Percentiles rank a stretch among this genome's conserved stretches.
Evolutionary conservation across 2,113 vertebrate genomes (phyloP).

Genomic region (Sinocyclocheilus rhinocerous): DNA sequence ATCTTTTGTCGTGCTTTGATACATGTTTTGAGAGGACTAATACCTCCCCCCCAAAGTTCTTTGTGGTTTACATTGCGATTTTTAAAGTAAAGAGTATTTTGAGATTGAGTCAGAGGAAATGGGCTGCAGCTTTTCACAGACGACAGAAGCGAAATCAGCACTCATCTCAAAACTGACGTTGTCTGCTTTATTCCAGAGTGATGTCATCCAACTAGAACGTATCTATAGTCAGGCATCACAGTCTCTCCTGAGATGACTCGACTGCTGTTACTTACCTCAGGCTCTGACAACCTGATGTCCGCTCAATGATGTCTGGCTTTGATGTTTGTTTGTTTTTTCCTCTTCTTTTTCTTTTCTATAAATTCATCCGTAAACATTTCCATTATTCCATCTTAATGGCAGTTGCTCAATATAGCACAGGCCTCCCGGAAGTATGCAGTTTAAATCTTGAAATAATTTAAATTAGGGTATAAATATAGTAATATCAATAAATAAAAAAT

Average conservation of each 20-base stretch:
- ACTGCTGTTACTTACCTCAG: neutral
- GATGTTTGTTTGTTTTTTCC: no score
- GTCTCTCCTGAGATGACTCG: neutral
- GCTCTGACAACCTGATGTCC: neutral
- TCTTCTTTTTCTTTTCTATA: no score
- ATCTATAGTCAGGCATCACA: neutral
- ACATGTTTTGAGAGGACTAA: neutral
- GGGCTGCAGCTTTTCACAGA: conserved; percentile 18
- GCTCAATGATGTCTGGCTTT: neutral
- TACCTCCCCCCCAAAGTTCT: neutral
- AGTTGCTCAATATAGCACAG: neutral
- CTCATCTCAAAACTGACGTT: neutral
- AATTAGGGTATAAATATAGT: no score
- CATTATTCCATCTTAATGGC: no score
- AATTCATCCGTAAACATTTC: no score
- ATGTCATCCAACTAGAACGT: neutral
- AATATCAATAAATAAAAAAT: no score
- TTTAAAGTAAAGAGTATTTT: neutral
- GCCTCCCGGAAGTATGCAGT: neutral
- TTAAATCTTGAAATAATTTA: neutral
- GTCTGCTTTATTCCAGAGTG: neutral
- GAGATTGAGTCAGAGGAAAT: conserved; percentile 11
- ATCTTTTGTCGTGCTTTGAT: neutral
- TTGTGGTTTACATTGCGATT: neutral
- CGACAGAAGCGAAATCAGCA: neutral